These are phyloP conservation scores for Crepidodera aurea DNA, from an alignment of 2,888 invertebrate species.

Conservation along the genomic window DNA sequence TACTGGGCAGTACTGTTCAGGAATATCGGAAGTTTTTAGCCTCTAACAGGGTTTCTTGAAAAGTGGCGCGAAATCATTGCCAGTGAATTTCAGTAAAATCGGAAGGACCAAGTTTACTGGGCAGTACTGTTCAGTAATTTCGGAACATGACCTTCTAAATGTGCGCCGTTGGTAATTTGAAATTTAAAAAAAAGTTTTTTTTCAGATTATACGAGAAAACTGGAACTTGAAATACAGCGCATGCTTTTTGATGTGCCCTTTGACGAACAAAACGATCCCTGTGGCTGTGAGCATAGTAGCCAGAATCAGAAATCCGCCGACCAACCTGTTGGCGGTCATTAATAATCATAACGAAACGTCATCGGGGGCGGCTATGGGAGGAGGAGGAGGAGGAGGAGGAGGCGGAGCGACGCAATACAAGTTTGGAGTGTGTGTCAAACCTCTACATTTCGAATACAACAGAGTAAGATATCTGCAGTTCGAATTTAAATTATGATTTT, in stretches of 20 bases:
- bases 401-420: slow-evolving; percentile 58
- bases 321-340: slow-evolving; percentile 71
- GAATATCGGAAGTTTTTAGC: no score
- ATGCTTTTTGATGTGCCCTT: slow-evolving; percentile 84
- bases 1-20: no score
- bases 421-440: slow-evolving; percentile 85
- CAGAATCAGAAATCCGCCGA: slow-evolving; percentile 67
- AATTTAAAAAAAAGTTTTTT: no score
- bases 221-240: slow-evolving; percentile 95
- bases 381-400: slow-evolving; percentile 44
- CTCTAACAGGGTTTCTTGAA: no score
- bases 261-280: slow-evolving; percentile 70
- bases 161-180: no score
- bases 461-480: slow-evolving; percentile 63
- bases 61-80: no score
- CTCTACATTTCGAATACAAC: slow-evolving; percentile 88
- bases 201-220: slow-evolving; percentile 85
- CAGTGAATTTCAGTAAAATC: no score
- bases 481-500: neutral
- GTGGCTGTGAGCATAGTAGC: slow-evolving; percentile 76
- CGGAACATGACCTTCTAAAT: no score
- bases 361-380: slow-evolving; percentile 46
- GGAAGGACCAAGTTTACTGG: no score
- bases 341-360: slow-evolving; percentile 65
- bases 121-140: no score